phyloP scores from a whole-genome alignment of 2,113 vertebrate species.

The Condylura cristata region DNA sequence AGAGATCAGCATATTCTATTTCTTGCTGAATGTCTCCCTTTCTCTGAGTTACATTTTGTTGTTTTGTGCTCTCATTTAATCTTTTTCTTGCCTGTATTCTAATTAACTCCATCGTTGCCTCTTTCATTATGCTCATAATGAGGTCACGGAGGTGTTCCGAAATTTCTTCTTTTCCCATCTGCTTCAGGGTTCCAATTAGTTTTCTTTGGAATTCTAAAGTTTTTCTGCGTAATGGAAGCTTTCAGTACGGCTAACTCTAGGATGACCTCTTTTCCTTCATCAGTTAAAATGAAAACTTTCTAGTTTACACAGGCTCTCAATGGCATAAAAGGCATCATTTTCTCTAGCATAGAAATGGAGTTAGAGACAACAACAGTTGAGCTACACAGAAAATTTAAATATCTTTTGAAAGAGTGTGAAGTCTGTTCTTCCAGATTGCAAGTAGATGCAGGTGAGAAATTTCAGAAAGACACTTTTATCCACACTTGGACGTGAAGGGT shows the following conservation, averaged over 20 bases:
- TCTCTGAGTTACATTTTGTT: constrained; percentile 77
- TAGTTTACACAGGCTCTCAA: constrained; percentile 59
- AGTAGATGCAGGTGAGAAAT: constrained; percentile 82
- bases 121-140: constrained; percentile 79
- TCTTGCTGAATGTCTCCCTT: constrained; percentile 79
- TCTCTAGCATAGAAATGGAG: constrained; percentile 76
- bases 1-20: constrained; percentile 81
- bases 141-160: constrained; percentile 77
- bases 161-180: constrained; percentile 76
- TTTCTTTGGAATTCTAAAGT: constrained; percentile 71
- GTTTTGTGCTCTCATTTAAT: constrained; percentile 79
- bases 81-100: constrained; percentile 71
- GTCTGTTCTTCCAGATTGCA: constrained; percentile 81
- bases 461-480: constrained; percentile 81
- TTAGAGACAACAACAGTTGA: constrained; percentile 80
- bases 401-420: constrained; percentile 81
- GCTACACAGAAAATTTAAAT: constrained; percentile 81
- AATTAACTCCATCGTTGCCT: constrained; percentile 82
- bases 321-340: constrained; percentile 78
- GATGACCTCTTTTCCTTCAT: constrained; percentile 69
- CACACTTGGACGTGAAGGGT: constrained; percentile 81
- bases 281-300: constrained; percentile 70
- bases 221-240: constrained; percentile 59
- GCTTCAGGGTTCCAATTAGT: constrained; percentile 72
- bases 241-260: constrained; percentile 66